A percentile compares a stretch with the other conserved stretches of the same genome.
These are phyloP conservation scores for Trachymyrmex septentrionalis DNA, from an alignment of 1,140 invertebrate species.

Conservation along the genomic window DNA sequence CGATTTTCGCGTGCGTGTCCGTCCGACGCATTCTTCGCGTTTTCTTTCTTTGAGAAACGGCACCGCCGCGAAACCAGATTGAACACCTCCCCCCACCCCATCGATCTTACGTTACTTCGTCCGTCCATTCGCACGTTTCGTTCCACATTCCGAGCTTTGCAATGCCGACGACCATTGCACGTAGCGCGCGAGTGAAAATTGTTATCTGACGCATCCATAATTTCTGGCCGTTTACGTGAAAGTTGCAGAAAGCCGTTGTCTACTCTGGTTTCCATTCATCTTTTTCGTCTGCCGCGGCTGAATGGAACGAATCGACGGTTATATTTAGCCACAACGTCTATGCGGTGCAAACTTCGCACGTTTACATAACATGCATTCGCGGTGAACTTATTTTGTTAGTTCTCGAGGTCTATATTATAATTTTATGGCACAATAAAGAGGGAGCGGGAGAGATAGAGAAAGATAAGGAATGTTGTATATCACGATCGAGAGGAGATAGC, in stretches of 20 bases:
- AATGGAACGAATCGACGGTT: conserved; percentile 49
- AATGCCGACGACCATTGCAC: not conserved
- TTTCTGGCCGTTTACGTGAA: conserved; percentile 6
- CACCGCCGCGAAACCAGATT: not conserved
- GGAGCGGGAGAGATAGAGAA: conserved; percentile 2
- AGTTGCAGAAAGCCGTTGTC: not conserved
- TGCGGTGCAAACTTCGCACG: conserved; percentile 22
- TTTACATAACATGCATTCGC: conserved; percentile 27
- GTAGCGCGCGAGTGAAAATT: conserved; percentile 11
- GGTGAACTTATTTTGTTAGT: not conserved
- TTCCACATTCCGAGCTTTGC: not conserved
- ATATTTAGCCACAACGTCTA: conserved; percentile 40
- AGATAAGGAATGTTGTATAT: not conserved
- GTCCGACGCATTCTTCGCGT: not conserved
- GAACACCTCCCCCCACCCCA: not conserved
- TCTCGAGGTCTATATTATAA: not conserved
- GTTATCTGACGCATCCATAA: conserved; percentile 33
- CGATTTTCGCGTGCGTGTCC: conserved; percentile 28
- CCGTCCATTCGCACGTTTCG: not conserved
- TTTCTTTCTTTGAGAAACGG: not conserved
- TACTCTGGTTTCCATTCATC: conserved; percentile 36
- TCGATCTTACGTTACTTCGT: conserved; percentile 5
- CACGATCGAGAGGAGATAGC: not conserved
- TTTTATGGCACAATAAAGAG: too few relatives aligned
- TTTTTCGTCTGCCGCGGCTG: not conserved